These are phyloP conservation scores for Aplidium turbinatum DNA, from an alignment of 23 tunicate species.

Conservation along the genomic window DNA sequence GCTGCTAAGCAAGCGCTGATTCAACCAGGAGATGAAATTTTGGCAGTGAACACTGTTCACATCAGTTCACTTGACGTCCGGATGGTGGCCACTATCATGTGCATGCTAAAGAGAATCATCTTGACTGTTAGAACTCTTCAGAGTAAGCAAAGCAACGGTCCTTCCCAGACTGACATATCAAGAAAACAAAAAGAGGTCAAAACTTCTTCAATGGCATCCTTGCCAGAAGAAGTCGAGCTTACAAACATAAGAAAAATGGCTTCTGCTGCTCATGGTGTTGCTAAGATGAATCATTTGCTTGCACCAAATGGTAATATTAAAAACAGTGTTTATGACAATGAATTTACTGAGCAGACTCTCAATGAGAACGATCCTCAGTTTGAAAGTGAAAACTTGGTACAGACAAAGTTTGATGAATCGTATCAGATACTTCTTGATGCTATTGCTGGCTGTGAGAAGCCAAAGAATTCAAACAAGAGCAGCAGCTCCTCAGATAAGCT, in stretches of 20 bases:
- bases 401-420: conserved; percentile 75
- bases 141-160: neutral
- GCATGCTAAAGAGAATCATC: conserved; percentile 33
- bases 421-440: conserved; percentile 66
- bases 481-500: neutral
- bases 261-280: neutral
- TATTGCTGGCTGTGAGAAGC: conserved; percentile 70
- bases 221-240: conserved; percentile 14
- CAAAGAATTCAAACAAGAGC: conserved; percentile 10
- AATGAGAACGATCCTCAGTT: neutral
- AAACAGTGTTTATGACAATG: conserved; percentile 63
- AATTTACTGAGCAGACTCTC: neutral
- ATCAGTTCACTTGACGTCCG: conserved; percentile 42
- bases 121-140: conserved; percentile 47
- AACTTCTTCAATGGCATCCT: conserved; percentile 14
- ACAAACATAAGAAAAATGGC: neutral
- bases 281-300: neutral
- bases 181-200: neutral
- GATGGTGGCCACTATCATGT: conserved; percentile 85
- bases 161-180: neutral
- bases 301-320: conserved; percentile 4
- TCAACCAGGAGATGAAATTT: conserved; percentile 66
- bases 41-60: conserved; percentile 64
- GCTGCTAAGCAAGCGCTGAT: conserved; percentile 46
- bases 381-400: neutral